These are phyloP conservation scores for Petrophora chlorosata DNA, from an alignment of 2,888 invertebrate species.

Conservation along the genomic window DNA sequence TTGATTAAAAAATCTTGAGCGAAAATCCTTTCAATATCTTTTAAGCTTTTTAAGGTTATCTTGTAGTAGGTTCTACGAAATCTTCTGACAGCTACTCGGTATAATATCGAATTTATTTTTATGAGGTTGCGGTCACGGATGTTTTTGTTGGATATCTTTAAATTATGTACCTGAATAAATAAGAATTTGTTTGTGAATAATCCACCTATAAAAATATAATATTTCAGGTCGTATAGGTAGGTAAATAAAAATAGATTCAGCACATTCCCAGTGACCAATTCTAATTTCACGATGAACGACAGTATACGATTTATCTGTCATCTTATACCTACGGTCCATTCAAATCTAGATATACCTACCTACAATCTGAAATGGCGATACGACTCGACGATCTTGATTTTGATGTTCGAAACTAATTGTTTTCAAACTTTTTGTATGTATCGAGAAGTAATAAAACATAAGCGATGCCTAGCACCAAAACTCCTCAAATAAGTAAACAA, in stretches of 20 bases:
- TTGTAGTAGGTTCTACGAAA: slow-evolving; percentile 44
- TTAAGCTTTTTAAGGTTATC: slow-evolving; percentile 45
- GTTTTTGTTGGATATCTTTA: slow-evolving; percentile 19
- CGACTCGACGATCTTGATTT: too few species aligned
- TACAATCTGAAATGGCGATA: too few species aligned
- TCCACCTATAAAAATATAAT: background rate
- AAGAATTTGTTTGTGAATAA: background rate
- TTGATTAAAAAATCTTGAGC: slow-evolving; percentile 67
- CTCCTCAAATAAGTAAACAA: slow-evolving; percentile 32
- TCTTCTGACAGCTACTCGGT: slow-evolving; percentile 35
- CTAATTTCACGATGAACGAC: too few species aligned
- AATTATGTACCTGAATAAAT: slow-evolving; percentile 12
- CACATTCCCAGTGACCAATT: too few species aligned
- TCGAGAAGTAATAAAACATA: background rate
- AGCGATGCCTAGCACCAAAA: background rate
- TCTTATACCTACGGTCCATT: too few species aligned
- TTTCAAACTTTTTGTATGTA: too few species aligned
- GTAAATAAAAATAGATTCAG: background rate
- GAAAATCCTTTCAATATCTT: slow-evolving; percentile 53
- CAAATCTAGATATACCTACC: too few species aligned
- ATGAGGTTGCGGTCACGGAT: slow-evolving; percentile 22
- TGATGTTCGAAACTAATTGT: too few species aligned
- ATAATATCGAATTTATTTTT: slow-evolving; percentile 36
- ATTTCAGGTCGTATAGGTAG: background rate
- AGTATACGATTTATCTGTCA: too few species aligned